These are phyloP conservation scores for Heterochromis multidens DNA, from an alignment of 2,113 vertebrate species.

Conservation along the genomic window DNA sequence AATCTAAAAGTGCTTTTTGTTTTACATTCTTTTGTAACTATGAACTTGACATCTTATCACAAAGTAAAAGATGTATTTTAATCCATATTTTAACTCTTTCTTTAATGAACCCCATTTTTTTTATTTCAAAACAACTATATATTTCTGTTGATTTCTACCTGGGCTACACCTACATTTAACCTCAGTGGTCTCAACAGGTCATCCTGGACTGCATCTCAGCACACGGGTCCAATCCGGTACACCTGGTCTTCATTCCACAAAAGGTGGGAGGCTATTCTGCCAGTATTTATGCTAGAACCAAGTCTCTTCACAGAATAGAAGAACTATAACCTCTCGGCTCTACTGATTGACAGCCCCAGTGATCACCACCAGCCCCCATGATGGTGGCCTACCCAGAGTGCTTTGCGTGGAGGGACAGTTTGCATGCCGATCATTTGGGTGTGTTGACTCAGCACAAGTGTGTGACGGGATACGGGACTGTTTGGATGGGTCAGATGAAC, in stretches of 20 bases:
- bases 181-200: slow-evolving; percentile 29
- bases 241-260: slow-evolving; percentile 48
- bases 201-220: slow-evolving; percentile 43
- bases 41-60: no score
- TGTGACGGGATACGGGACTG: slow-evolving; percentile 81
- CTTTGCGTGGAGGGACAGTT: slow-evolving; percentile 76
- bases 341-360: slow-evolving; percentile 25
- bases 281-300: background rate
- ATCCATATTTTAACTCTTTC: no score
- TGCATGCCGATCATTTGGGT: slow-evolving; percentile 75
- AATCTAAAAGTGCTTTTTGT: no score
- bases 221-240: slow-evolving; percentile 7
- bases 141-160: no score
- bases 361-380: background rate
- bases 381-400: slow-evolving; percentile 58
- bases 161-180: background rate
- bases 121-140: no score
- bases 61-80: no score
- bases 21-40: no score
- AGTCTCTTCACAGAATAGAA: background rate
- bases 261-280: background rate
- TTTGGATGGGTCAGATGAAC: slow-evolving; percentile 81
- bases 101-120: no score
- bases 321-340: background rate
- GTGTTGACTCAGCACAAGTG: slow-evolving; percentile 71